Evolutionary conservation across 2,888 invertebrate species (phyloP).

Genomic region (Tuta absoluta): DNA sequence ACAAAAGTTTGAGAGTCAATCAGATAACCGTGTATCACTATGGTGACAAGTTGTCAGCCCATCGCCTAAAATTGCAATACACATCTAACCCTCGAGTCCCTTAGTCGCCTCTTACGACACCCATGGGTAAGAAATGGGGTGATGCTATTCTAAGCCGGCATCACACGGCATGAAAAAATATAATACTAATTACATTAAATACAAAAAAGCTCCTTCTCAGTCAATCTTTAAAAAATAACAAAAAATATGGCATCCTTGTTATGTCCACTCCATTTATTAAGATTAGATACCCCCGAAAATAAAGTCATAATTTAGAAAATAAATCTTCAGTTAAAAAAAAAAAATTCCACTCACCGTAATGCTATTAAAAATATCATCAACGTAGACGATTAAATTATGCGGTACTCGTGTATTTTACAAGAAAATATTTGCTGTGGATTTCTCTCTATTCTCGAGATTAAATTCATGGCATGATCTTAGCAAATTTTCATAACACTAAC

Average conservation of each 20-base stretch:
- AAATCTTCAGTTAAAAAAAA: constrained; percentile 33
- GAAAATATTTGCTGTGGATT: constrained; percentile 63
- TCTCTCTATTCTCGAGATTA: constrained; percentile 70
- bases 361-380: constrained; percentile 54
- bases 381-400: constrained; percentile 26
- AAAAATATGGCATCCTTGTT: not conserved
- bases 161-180: no score
- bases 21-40: no score
- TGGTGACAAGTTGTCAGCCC: no score
- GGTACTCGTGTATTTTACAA: constrained; percentile 48
- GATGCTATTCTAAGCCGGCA: no score
- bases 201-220: not conserved
- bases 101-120: no score
- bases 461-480: constrained; percentile 61
- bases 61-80: no score
- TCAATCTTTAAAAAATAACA: no score
- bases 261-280: not conserved
- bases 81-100: no score
- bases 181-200: no score
- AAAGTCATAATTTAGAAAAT: constrained; percentile 25
- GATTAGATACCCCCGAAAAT: not conserved
- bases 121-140: no score
- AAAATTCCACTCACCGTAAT: constrained; percentile 41
- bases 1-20: no score
- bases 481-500: constrained; percentile 53